Evolutionary conservation across 2,888 invertebrate genomes (phyloP), one percentile per base, ranked within the genome.

Genomic region (Choreutis nemorana): DNA sequence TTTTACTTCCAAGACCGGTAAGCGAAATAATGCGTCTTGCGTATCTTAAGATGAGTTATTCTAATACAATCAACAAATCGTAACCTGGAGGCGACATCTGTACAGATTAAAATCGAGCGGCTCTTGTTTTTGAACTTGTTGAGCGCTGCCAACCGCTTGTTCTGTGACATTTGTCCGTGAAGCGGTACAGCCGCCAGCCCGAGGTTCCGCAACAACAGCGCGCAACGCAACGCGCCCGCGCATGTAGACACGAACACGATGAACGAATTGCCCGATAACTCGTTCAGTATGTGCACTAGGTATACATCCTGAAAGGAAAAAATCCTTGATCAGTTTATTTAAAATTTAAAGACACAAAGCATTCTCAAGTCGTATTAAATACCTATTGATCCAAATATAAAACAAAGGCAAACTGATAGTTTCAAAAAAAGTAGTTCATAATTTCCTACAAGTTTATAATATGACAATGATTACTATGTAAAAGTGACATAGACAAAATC

Each of bases 131-230:
- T 95, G 65, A 99, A 99, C 78, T 99, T 99, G 45, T 95, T 96
- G 10, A 99, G 75, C 0, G 98, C 90, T 0, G 95, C 97, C 25
- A 99, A 80, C 16, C 99, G 83, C 57, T 97, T 97, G 57, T 96
- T 94, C 73, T 99, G 99, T 8, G 93, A 90, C 96, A 99, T 97
- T 77, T 99, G 97, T 0, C 99, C 99, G 65, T 99, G 96, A n/a
- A 99, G 80, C 1, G 99, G 97, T 26, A 99, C 93, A 0, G 97
- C 98, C 2, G 90, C 87, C 35, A 98, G 83, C 4, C 98, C 97
- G 7, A 99, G 82, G 56, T 91, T 91, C 26, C 97, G 83, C 34
- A 99, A 75, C 66, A 98, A 83, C 20, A 97, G 73, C 0, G 97
- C 95, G 1, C 91, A 87, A 33, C 94, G 84, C 36, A 96, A 86